Conservation (phyloP, 2,113 vertebrate genomes). For the Larimichthys crocea region DNA sequence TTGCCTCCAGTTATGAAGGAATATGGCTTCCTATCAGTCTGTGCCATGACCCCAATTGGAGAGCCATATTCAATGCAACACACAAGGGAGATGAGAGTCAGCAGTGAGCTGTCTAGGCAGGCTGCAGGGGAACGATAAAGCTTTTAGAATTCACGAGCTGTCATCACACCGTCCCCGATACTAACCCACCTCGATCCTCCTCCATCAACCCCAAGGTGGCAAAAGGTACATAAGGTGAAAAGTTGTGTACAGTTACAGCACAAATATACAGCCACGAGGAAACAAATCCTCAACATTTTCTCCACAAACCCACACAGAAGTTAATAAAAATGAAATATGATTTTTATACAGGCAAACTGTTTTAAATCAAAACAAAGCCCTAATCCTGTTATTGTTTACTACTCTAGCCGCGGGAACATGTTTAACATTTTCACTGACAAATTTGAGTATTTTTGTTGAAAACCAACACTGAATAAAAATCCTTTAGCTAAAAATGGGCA, state of each 20-base stretch:
- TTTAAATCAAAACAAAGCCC: slow-evolving; percentile 48
- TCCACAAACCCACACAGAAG: neutral
- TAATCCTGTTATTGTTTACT: slow-evolving; percentile 53
- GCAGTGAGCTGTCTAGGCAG: slow-evolving; percentile 63
- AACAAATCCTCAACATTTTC: slow-evolving; percentile 29
- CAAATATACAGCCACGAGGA: slow-evolving; percentile 21
- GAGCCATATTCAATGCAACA: slow-evolving; percentile 77
- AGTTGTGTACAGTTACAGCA: slow-evolving; percentile 38
- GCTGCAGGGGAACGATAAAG: slow-evolving; percentile 82
- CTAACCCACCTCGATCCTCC: slow-evolving; percentile 36
- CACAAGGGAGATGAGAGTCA: slow-evolving; percentile 70
- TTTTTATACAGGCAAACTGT: slow-evolving; percentile 26
- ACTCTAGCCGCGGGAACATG: neutral
- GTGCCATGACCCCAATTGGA: slow-evolving; percentile 79
- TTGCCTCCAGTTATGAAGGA: slow-evolving; percentile 65
- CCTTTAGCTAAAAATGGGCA: slow-evolving; percentile 7
- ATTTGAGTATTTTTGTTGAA: slow-evolving; percentile 3
- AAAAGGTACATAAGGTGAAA: slow-evolving; percentile 49
- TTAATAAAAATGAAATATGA: slow-evolving; percentile 13
- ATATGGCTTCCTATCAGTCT: slow-evolving; percentile 77
- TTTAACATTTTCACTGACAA: slow-evolving; percentile 10
- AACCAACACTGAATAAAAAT: neutral
- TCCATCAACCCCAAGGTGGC: slow-evolving; percentile 54
- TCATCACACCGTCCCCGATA: slow-evolving; percentile 59
- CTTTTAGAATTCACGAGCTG: slow-evolving; percentile 78